These are phyloP conservation scores for Parazoanthus darwini DNA, from an alignment of 92 coral and sea anemone genomes.

Conservation along the genomic window DNA sequence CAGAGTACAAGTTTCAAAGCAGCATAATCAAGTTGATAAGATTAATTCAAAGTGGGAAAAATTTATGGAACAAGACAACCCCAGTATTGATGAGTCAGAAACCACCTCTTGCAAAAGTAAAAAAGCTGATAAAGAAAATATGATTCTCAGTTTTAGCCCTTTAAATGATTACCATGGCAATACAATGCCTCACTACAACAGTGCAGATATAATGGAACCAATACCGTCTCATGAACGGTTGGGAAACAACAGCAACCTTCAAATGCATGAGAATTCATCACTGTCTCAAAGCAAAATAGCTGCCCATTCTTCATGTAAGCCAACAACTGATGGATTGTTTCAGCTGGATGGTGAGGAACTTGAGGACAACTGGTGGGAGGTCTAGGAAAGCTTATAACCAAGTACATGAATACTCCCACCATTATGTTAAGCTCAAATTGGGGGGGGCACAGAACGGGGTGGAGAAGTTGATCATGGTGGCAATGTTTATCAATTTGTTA, in stretches of 20 bases:
- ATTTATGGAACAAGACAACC: slow-evolving; percentile 26
- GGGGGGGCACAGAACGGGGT: too few relatives aligned
- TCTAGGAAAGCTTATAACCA: background rate
- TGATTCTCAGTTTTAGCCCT: background rate
- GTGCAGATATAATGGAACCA: too few relatives aligned
- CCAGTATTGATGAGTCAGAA: slow-evolving; percentile 22
- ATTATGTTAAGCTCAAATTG: too few relatives aligned
- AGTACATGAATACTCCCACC: too few relatives aligned
- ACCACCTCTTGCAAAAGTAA: background rate
- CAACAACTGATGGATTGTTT: slow-evolving; percentile 2
- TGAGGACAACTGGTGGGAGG: slow-evolving; percentile 59
- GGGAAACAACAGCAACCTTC: background rate
- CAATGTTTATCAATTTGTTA: too few relatives aligned
- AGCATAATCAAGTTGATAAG: background rate
- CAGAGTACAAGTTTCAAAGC: background rate
- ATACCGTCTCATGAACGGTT: background rate
- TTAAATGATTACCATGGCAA: background rate
- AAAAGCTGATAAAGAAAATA: background rate
- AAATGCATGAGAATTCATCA: background rate
- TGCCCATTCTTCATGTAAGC: slow-evolving; percentile 7
- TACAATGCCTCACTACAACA: background rate
- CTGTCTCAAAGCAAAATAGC: background rate
- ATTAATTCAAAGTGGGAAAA: slow-evolving; percentile 48
- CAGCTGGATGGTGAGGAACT: slow-evolving; percentile 48
- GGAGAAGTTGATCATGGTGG: too few relatives aligned